A percentile compares a stretch with the other conserved stretches of the same genome.
phyloP scores from a whole-genome alignment of 1,140 invertebrate species.

The Paracyclopina nana region DNA sequence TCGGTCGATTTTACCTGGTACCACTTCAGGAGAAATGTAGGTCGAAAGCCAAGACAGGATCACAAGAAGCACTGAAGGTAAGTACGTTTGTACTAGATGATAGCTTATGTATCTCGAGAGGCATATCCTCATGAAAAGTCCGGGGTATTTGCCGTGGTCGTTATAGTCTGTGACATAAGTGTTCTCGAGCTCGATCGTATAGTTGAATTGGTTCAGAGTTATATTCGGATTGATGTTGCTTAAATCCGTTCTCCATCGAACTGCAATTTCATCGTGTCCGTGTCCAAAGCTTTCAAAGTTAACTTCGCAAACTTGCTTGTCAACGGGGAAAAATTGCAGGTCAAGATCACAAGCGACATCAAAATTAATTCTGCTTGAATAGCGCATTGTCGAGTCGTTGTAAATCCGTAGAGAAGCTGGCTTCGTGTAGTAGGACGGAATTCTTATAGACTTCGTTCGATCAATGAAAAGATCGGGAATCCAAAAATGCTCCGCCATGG shows the following conservation, averaged over 20 bases:
- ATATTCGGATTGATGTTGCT: slow-evolving; percentile 7
- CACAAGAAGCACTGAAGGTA: slow-evolving; percentile 1
- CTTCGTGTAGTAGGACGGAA: background rate
- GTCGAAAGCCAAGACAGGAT: slow-evolving; percentile 4
- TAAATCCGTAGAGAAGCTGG: slow-evolving; percentile 7
- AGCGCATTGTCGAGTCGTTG: background rate
- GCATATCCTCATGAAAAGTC: slow-evolving; percentile 3
- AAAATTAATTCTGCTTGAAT: slow-evolving; percentile 12
- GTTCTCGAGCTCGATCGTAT: background rate
- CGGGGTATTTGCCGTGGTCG: slow-evolving; percentile 3
- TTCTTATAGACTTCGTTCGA: background rate
- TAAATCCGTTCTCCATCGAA: background rate
- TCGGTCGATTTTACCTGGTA: background rate
- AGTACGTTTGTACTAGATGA: slow-evolving; percentile 10
- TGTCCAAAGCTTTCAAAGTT: slow-evolving; percentile 10
- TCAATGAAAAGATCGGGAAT: slow-evolving; percentile 14
- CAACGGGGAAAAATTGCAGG: slow-evolving; percentile 5
- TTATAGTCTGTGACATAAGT: slow-evolving; percentile 5
- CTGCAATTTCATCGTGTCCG: background rate
- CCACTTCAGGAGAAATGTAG: slow-evolving; percentile 6
- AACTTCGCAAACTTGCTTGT: slow-evolving; percentile 5
- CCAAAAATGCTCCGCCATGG: slow-evolving; percentile 3
- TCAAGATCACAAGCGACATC: slow-evolving; percentile 9
- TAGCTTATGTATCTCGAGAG: slow-evolving; percentile 1
- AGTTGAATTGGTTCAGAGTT: background rate